Base-by-base conservation (phyloP, 2,888 invertebrate genomes). In the Callyntrura sp. region DNA sequence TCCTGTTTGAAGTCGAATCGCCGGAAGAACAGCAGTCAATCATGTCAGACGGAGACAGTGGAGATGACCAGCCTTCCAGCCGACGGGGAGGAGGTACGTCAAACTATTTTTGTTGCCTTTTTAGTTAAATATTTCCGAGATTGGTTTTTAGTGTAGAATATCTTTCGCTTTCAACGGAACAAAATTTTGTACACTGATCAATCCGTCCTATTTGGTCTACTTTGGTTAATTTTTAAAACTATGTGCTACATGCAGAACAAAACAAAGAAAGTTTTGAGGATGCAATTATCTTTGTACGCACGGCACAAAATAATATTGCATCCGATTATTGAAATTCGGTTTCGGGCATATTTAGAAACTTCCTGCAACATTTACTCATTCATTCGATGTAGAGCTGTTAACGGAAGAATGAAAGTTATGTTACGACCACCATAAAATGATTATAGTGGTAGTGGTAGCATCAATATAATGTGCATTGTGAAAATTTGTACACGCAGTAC, bases 31-130 rank as follows among this genome's bases (percentile, higher is more conserved):
- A 76, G 20, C 5, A 79, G 84, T 84, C 68, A 35, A 82, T 87
- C 86, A 92, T 92, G 92, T 92, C 92, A 62, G 93, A 93, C 92
- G 91, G 89, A 73, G 93, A 93, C 83, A 93, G 93, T 83, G 92
- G 91, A 82, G 93, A 93, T 92, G 93, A 93, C 43, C 92, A 92
- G 85, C 93, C 92, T 83, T 91, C 92, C 35, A 92, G 92, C 76
- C 90, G 92, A 68, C 88, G 93, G 65, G 87, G 91, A 60, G 88
- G 92, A 83, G 93, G 92, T 92, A 91, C 20, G 91, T 82, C 3
- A 9, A 35, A 48, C 45, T 23, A 45, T 51, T 70, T 35, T 55
- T 35, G 1, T 0, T 73, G 20, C 17, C 17, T 23, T 57, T 20
- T 76, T 76, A 48, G 35, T 35, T 35, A 20, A 73, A 11, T 12